Evolutionary conservation across 2,888 invertebrate genomes (phyloP), one percentile per base, ranked within the genome.

Genomic region (Embidobia sp.): DNA sequence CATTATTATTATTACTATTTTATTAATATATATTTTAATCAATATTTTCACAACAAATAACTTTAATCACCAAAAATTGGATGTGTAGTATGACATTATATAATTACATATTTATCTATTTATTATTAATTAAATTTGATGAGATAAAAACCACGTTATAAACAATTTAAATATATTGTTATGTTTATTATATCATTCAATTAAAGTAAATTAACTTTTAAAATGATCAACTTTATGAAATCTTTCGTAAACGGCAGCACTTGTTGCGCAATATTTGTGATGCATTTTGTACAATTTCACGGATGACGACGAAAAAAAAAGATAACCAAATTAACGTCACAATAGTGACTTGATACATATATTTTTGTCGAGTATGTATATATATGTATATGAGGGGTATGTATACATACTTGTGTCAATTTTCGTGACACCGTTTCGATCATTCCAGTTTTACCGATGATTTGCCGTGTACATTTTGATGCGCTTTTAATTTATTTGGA

Each of bases 371-470:
- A 6, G 6, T 22, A n/a, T n/a, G 27, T 33, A 53, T 66, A 29
- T 67, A 67, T 67, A 55, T 67, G 49, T 51, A 63, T 63, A 63
- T 67, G 55, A 67, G 35, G 37, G 53, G 19, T 37, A 46, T 13
- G 29, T 55, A 55, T 19, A 55, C 18, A 16, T 67, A 67, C 46
- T 55, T 46, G 66, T 67, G 66, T 67, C 66, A 67, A 7, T 67
- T 67, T 63, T 55, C 19, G 46, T 67, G 66, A 67, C 55, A 67
- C 66, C 8, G 13, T 64, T 40, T 55, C 31, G 29, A 55, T 35
- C 66, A 67, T 67, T 67, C 66, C 66, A 67, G 8, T 46, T 42
- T 31, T 13, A 26, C 31, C 49, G 33, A 67, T 55, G 11, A 53
- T 55, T 67, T 55, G 35, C 44, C 31, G 29, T 67, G 55, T 55